Percentiles rank a stretch among this genome's conserved stretches.
Conservation (phyloP, 1,140 invertebrate genomes). For the Drosophila repleta region DNA sequence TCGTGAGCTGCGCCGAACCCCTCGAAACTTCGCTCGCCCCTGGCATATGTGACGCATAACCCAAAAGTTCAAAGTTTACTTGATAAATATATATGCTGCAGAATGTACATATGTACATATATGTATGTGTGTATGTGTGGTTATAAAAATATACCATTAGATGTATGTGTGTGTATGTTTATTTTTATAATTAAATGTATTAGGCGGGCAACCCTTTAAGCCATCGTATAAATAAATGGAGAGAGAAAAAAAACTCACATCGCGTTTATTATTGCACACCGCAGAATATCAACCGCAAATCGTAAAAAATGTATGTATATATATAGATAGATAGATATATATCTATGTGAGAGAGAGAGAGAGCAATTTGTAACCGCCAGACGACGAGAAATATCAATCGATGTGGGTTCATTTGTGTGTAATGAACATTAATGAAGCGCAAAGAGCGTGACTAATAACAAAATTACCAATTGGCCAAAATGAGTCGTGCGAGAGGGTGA, state of each 20-base stretch:
- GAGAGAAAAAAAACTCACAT: constrained; percentile 20
- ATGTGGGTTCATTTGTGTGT: constrained; percentile 82
- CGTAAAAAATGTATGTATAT: constrained; percentile 28
- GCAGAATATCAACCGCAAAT: constrained; percentile 75
- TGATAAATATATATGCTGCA: constrained; percentile 17
- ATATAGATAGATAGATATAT: constrained; percentile 33
- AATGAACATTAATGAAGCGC: constrained; percentile 83
- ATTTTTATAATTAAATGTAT: constrained; percentile 81
- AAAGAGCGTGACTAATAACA: constrained; percentile 82
- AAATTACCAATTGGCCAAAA: constrained; percentile 81
- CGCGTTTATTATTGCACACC: constrained; percentile 59
- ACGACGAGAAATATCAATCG: constrained; percentile 77
- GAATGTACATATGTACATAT: constrained; percentile 9
- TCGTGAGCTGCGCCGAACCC: constrained; percentile 38
- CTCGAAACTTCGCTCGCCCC: constrained; percentile 25
- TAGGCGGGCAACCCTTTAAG: constrained; percentile 60
- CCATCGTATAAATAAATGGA: constrained; percentile 62
- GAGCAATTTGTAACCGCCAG: constrained; percentile 64
- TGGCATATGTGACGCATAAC: constrained; percentile 65
- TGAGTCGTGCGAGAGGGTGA: constrained; percentile 42
- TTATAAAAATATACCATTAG: constrained; percentile 5
- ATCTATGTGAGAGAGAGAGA: constrained; percentile 56
- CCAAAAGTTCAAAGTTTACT: constrained; percentile 69
- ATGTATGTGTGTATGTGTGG: constrained; percentile 10
- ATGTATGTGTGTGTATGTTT: constrained; percentile 49